Base-by-base conservation (phyloP, 2,888 invertebrate genomes). In the Lithophane ornitopus region DNA sequence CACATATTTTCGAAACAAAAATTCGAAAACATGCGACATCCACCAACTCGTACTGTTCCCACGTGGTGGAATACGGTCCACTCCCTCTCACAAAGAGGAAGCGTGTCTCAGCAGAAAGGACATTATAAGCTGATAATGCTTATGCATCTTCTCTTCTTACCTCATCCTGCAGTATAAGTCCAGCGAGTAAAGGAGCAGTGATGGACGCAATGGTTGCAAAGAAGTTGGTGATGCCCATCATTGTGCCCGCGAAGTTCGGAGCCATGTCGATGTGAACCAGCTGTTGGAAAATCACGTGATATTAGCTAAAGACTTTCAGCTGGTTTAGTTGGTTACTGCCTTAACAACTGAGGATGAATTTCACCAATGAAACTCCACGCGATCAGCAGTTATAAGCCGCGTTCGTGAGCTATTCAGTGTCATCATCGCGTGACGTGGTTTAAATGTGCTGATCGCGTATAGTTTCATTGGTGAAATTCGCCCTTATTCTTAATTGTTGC, bases 191-290 rank as follows among this genome's bases (percentile, higher is more conserved):
- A 0, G 98, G 98, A 0, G 98, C 98, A n/a, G 98, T 92, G 80
- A 98, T 97, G 61, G 98, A 98, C 87, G 98, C 97, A 16, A 98
- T 92, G 90, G 98, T 98, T 0, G 98, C 98, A 19, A 97, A 94
- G 70, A 97, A 97, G 92, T 98, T 98, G 3, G 98, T 98, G 84
- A 98, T 97, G 12, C 98, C 98, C 98, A 98, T 98, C 78, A 98
- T 91, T 0, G 98, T 97, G 2, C 98, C 98, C 0, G 98, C 98
- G 90, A 98, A 98, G 91, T 98, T 98, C 0, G 98, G 98, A 9
- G 98, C 97, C 90, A 98, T 97, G 93, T 98, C 98, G 77, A 98
- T 98, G 89, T 98, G 98, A 87, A 98, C 98, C 46, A 97, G 97
- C 96, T 97, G 97, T 22, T 39, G 52, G 7, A 22, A 0, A 61